A percentile compares a stretch with the other conserved stretches of the same genome.
phyloP scores from a whole-genome alignment of 2,113 vertebrate genomes.

The Arvicanthis niloticus region DNA sequence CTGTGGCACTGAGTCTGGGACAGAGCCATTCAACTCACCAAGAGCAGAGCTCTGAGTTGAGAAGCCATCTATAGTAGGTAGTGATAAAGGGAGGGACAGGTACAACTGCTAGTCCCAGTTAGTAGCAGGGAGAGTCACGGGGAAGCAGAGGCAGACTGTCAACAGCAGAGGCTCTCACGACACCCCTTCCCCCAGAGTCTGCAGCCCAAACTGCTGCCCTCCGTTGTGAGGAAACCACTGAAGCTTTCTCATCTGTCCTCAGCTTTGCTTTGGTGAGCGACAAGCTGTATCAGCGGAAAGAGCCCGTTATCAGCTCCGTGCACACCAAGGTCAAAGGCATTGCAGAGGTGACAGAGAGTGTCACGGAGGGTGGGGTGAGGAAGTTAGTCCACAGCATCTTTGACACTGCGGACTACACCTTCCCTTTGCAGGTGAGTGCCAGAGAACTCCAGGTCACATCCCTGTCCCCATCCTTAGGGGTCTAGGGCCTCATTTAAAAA shows the following conservation, averaged over 20 bases:
- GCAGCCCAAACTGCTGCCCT: not conserved
- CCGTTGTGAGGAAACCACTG: not conserved
- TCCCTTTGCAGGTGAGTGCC: conserved; percentile 75
- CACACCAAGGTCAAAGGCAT: conserved; percentile 81
- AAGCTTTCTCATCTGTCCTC: not conserved
- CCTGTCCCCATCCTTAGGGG: not conserved
- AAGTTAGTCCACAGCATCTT: not conserved
- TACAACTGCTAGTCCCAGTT: not conserved
- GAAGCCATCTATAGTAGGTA: not conserved
- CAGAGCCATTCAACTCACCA: not conserved
- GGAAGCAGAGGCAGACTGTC: not conserved
- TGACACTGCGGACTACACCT: conserved; percentile 71
- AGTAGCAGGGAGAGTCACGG: not conserved
- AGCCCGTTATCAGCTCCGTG: conserved; percentile 76
- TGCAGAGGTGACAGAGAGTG: conserved; percentile 51
- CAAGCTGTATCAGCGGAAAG: conserved; percentile 79
- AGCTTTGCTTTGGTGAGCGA: conserved; percentile 77
- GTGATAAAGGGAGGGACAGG: not conserved
- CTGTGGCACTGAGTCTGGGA: not conserved
- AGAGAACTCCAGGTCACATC: not conserved
- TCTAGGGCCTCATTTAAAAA: not conserved
- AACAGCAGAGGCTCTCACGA: not conserved
- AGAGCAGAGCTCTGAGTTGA: not conserved
- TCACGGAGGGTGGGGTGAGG: not conserved
- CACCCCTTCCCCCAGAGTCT: not conserved